A percentile compares a stretch with the other conserved stretches of the same genome.
Conservation (phyloP, 2,113 vertebrate species). For the Archilochus colubris region DNA sequence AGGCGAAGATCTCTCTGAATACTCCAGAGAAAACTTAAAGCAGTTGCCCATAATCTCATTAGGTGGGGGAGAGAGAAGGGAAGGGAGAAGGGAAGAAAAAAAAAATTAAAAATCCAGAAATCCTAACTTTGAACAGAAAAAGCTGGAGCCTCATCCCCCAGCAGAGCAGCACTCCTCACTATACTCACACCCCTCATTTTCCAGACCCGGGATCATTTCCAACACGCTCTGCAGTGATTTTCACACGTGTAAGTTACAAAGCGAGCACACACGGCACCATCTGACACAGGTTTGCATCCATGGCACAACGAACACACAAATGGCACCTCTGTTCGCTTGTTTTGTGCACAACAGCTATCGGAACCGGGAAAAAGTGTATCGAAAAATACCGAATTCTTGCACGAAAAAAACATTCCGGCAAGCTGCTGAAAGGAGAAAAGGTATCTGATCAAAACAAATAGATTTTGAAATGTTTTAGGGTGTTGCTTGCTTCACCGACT, state of each 20-base stretch:
- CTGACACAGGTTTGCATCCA: neutral
- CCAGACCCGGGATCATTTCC: neutral
- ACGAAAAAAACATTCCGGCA: accelerated
- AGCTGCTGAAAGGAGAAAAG: neutral
- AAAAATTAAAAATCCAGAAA: neutral
- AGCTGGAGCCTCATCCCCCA: neutral
- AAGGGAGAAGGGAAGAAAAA: too few species aligned
- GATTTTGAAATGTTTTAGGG: neutral
- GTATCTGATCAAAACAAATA: accelerated
- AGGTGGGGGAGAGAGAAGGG: accelerated
- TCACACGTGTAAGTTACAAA: neutral
- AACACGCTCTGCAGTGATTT: neutral
- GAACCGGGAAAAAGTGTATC: neutral
- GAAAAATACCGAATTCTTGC: neutral
- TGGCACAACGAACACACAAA: neutral
- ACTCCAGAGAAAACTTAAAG: neutral
- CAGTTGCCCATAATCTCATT: neutral
- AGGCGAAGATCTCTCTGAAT: neutral
- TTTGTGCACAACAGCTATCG: accelerated
- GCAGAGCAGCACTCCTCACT: neutral
- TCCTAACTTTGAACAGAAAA: neutral
- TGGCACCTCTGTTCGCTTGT: accelerated
- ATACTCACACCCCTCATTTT: neutral
- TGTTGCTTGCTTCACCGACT: neutral
- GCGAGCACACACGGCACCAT: neutral